Base-by-base conservation (phyloP, 2,113 vertebrate genomes). In the Gallinago media region DNA sequence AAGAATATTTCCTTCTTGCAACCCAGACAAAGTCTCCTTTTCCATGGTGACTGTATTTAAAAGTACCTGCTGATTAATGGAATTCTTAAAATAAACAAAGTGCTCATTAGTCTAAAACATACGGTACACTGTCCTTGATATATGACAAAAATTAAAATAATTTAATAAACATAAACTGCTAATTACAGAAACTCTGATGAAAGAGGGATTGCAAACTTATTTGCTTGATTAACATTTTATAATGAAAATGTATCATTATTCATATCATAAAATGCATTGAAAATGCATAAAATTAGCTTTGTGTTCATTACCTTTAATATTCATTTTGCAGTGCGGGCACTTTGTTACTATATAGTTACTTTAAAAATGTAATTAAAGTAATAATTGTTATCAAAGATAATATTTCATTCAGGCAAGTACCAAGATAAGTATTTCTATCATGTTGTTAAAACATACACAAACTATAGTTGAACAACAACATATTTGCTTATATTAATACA, bases 131-230 rank as follows among this genome's bases (percentile, higher is more conserved):
- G 36, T 72, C 95, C 91, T 95, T 78, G 46, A 55, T 76, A 74
- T 91, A 44, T 92, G 73, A 94, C 85, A 91, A 72, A 92, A 90
- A 74, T 81, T 94, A 63, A 91, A 82, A 97, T 89, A 84, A 85
- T 96, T 88, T 95, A 63, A 88, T 42, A 88, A 97, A 88, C 23
- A 96, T 52, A 94, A 94, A 71, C 71, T 32, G 40, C 61, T 95
- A 94, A 96, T 93, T 91, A 94, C 81, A 89, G 47, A 59, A 96
- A 74, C 31, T 52, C 44, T 63, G 73, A 88, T 88, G 63, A 95
- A 94, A 95, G 54, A 78, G 5, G 11, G 82, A 94, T 16, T 50
- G 61, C 21, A 94, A 92, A 93, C 10, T 31, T 91, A 70, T 71
- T 77, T 85, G 54, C 40, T 79, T 68, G 61, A 90, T 95, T 87